Base-by-base conservation (phyloP, 53 echinoderm and acorn worm species). In the Paracentrotus lividus region DNA sequence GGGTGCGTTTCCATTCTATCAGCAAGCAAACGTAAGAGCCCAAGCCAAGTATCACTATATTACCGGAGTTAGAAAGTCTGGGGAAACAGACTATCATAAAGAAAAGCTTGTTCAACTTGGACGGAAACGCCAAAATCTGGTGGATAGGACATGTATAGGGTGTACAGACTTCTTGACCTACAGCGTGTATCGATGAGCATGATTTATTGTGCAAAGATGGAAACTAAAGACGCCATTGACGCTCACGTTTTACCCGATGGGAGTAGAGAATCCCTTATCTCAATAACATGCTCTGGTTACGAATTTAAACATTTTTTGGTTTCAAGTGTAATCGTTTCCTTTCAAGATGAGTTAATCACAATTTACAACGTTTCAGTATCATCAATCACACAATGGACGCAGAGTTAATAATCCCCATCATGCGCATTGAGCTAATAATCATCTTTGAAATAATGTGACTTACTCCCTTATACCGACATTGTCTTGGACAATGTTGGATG, bases 171-270 rank as follows among this genome's bases (percentile, higher is more conserved):
- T 72, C 72, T 72, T 72, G 72, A 40, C 72, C 36, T 72, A 40
- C 40, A 40, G 10, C 51, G 14, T 40, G 72, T 72, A 72, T 72
- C 13, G 21, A 2, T 18, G 72, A 40, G 15, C 72, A 20, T 72
- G 72, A 72, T 72, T 36, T 72, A 72, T 72, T 72, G 72, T 40
- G 40, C 72, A 72, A 72, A 72, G 72, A 72, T 5, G 40, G 72
- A 21, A 40, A 72, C 72, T 18, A 3, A 38, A 72, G 36, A 72
- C 38, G 72, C 36, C 36, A 5, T 72, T 36, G 40, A 72, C 64
- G 64, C 1, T 27, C 27, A 36, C 21, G 38, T 40, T 13, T 38
- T 20, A 72, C 40, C 40, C 72, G 9, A 6, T 40, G 72, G 72
- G 72, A 72, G 18, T 0, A 36, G 72, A 20, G 16, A 38, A 36